phyloP scores from a whole-genome alignment of 37 sponge, comb jelly and placozoan genomes.

The Axinella damicornis region DNA sequence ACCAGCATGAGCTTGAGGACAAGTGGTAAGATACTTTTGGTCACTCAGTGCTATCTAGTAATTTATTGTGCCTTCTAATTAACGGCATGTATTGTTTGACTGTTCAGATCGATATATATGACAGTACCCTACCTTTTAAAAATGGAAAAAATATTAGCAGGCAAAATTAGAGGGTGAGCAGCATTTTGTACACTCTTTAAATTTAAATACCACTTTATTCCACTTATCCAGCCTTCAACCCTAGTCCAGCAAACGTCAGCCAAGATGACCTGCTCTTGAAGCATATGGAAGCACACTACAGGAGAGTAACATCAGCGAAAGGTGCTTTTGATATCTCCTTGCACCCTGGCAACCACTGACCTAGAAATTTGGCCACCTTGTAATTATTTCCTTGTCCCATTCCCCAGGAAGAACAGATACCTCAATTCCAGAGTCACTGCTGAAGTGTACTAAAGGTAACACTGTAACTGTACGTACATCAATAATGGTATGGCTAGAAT shows the following conservation, averaged over 20 bases:
- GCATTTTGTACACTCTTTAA: too few relatives aligned
- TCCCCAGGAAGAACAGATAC: neutral
- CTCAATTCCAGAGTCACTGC: neutral
- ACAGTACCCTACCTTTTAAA: too few relatives aligned
- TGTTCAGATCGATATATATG: too few relatives aligned
- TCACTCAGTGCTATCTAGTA: too few relatives aligned
- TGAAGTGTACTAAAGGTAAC: slow-evolving; percentile 5
- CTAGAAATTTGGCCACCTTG: neutral
- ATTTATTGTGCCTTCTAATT: too few relatives aligned
- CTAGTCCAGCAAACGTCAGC: neutral
- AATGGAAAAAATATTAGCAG: too few relatives aligned
- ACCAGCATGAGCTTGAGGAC: too few relatives aligned
- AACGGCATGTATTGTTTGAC: too few relatives aligned
- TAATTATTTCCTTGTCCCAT: neutral
- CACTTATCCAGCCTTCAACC: neutral
- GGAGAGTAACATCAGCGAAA: slow-evolving; percentile 14
- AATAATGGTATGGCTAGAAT: too few relatives aligned
- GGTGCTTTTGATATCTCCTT: neutral
- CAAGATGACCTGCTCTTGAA: neutral
- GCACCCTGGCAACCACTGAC: neutral
- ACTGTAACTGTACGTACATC: too few relatives aligned
- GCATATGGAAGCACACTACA: slow-evolving; percentile 35
- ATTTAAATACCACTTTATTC: neutral
- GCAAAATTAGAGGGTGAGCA: too few relatives aligned
- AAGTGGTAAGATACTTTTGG: too few relatives aligned